A percentile compares a stretch with the other conserved stretches of the same genome.
Conservation (phyloP, 1,140 invertebrate species). For the Drosophila fuyamai region DNA sequence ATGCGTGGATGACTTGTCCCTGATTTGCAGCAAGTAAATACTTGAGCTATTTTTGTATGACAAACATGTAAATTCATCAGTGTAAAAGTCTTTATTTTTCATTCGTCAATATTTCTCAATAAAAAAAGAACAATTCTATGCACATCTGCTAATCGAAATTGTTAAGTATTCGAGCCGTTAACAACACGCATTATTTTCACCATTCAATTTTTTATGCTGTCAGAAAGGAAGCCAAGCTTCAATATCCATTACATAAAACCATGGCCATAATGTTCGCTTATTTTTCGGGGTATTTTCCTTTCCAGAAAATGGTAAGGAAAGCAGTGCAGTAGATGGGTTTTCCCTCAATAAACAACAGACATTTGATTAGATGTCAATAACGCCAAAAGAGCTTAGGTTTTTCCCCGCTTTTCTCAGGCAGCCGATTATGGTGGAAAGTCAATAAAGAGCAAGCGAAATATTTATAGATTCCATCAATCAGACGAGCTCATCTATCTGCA, state of each 20-base stretch:
- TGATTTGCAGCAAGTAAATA: not conserved
- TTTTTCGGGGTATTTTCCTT: not conserved
- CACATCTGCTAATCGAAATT: not conserved
- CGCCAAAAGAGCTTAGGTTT: constrained; percentile 2
- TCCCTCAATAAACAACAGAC: constrained; percentile 30
- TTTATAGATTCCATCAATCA: constrained; percentile 61
- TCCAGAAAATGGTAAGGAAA: not conserved
- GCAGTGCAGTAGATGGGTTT: not conserved
- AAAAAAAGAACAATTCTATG: not conserved
- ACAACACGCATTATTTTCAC: not conserved
- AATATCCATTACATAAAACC: not conserved
- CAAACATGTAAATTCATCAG: not conserved
- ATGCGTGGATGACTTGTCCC: not conserved
- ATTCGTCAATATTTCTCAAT: too few species aligned
- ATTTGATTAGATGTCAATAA: constrained; percentile 39
- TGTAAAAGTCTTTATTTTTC: too few species aligned
- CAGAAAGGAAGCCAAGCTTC: not conserved
- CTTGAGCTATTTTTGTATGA: too few species aligned
- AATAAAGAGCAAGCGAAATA: constrained; percentile 25
- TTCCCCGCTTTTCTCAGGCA: not conserved
- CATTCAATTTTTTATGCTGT: not conserved
- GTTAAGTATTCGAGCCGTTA: not conserved
- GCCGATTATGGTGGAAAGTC: constrained; percentile 2
- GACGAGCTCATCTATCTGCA: constrained; percentile 12
- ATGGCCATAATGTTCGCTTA: not conserved